Percentiles rank a stretch among this genome's conserved stretches.
phyloP scores from a whole-genome alignment of 2,888 invertebrate genomes.

The Agriopis leucophaearia region DNA sequence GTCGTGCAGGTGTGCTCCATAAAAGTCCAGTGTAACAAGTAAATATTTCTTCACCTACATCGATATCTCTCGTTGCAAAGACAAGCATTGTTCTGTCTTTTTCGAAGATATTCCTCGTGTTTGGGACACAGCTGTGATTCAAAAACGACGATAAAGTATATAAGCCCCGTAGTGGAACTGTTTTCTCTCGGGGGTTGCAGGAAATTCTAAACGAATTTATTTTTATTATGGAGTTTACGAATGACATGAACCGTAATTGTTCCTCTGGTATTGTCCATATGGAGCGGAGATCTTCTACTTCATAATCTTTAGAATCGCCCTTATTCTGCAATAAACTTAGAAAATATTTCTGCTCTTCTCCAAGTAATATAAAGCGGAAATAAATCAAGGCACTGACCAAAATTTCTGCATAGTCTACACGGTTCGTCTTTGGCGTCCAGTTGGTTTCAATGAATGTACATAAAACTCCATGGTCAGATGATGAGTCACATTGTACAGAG shows the following conservation, averaged over 20 bases:
- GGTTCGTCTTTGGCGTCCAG: conserved; percentile 71
- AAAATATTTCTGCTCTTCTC: conserved; percentile 72
- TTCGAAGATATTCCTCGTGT: conserved; percentile 88
- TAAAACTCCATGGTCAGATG: conserved; percentile 84
- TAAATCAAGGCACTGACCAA: conserved; percentile 64
- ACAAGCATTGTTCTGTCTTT: conserved; percentile 84
- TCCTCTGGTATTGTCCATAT: conserved; percentile 74
- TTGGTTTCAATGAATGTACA: conserved; percentile 87
- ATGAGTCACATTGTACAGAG: conserved; percentile 85
- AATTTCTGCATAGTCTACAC: conserved; percentile 47
- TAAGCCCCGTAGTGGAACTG: conserved; percentile 85
- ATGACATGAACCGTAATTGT: conserved; percentile 83
- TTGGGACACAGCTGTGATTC: conserved; percentile 90
- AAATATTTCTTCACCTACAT: conserved; percentile 87
- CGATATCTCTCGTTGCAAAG: conserved; percentile 86
- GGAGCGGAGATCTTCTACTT: conserved; percentile 75
- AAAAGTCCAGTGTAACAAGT: conserved; percentile 89
- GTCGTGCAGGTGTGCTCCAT: conserved; percentile 88
- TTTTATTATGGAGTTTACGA: conserved; percentile 85
- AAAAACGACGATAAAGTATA: conserved; percentile 88
- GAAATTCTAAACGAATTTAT: conserved; percentile 89
- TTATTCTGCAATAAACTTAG: conserved; percentile 78
- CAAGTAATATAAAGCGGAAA: conserved; percentile 65
- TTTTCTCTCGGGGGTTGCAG: conserved; percentile 58
- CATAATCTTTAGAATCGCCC: conserved; percentile 67